Percentiles rank a stretch among this genome's conserved stretches.
phyloP scores from a whole-genome alignment of 2,888 invertebrate genomes.

The Drosophila melanosoma region DNA sequence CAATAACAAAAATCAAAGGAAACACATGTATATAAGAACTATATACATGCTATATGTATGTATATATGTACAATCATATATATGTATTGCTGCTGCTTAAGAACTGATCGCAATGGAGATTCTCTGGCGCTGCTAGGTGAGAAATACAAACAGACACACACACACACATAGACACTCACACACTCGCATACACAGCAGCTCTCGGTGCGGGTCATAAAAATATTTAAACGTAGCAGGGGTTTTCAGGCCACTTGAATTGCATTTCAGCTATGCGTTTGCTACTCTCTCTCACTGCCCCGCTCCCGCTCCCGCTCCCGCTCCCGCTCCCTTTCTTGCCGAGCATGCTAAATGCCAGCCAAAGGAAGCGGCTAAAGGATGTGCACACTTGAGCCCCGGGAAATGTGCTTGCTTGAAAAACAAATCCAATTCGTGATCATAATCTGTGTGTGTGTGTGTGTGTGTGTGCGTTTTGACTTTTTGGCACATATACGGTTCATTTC shows the following conservation, averaged over 20 bases:
- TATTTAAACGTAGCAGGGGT: conserved; percentile 23
- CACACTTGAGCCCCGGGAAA: conserved; percentile 61
- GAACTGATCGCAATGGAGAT: conserved; percentile 25
- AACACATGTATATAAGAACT: conserved; percentile 20
- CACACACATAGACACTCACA: neutral
- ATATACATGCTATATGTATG: conserved; percentile 9
- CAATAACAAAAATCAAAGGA: conserved; percentile 53
- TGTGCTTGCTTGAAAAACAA: conserved; percentile 43
- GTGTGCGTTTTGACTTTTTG: conserved; percentile 50
- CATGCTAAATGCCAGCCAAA: conserved; percentile 32
- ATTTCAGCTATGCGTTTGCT: conserved; percentile 30
- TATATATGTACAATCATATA: conserved; percentile 13
- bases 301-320: neutral
- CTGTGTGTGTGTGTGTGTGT: neutral
- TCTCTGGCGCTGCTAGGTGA: conserved; percentile 62
- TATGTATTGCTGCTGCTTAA: conserved; percentile 6
- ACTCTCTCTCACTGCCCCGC: too few species aligned
- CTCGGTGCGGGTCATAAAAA: conserved; percentile 47
- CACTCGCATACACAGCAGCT: conserved; percentile 19
- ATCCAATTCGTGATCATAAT: conserved; percentile 17
- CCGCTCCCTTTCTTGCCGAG: too few species aligned
- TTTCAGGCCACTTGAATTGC: conserved; percentile 45
- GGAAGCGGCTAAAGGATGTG: conserved; percentile 66
- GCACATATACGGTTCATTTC: conserved; percentile 63
- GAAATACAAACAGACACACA: conserved; percentile 42